These are phyloP conservation scores for Eriocheir sinensis DNA, from an alignment of 1,140 invertebrate genomes.

Conservation along the genomic window DNA sequence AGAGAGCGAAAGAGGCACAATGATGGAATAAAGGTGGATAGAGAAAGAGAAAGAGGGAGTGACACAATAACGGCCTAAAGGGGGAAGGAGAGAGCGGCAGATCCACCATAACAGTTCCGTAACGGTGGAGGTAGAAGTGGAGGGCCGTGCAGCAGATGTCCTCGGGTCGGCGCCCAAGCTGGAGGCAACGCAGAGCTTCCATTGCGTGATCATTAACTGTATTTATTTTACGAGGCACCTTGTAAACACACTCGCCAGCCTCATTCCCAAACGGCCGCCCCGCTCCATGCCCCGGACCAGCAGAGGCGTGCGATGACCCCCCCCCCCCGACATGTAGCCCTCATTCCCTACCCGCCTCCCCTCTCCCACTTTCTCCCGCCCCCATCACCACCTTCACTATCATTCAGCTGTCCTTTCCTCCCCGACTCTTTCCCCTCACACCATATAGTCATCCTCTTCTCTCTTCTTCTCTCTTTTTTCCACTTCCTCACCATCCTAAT, in stretches of 20 bases:
- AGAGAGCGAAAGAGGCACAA: not conserved
- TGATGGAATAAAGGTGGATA: not conserved
- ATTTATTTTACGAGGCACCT: conserved; percentile 50
- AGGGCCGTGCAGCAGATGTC: not conserved
- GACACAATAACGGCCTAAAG: not conserved
- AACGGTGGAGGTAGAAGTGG: not conserved
- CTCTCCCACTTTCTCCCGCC: too few relatives aligned
- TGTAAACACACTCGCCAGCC: conserved; percentile 42
- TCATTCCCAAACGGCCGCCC: not conserved
- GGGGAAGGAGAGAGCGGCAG: too few relatives aligned
- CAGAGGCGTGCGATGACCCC: not conserved
- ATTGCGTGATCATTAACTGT: conserved; percentile 54
- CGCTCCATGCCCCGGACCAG: not conserved
- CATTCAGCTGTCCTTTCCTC: too few relatives aligned
- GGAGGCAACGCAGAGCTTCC: conserved; percentile 44
- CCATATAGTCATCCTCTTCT: too few relatives aligned
- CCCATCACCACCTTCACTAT: too few relatives aligned
- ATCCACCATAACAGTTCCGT: too few relatives aligned
- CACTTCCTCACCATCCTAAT: too few relatives aligned
- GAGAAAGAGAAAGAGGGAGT: too few relatives aligned
- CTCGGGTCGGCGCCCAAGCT: not conserved
- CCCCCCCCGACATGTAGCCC: too few relatives aligned
- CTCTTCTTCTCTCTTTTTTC: too few relatives aligned
- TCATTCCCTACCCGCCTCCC: too few relatives aligned
- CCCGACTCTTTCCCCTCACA: too few relatives aligned